Base-by-base conservation (phyloP, 2,888 invertebrate genomes). In the Petrolisthes manimaculis region DNA sequence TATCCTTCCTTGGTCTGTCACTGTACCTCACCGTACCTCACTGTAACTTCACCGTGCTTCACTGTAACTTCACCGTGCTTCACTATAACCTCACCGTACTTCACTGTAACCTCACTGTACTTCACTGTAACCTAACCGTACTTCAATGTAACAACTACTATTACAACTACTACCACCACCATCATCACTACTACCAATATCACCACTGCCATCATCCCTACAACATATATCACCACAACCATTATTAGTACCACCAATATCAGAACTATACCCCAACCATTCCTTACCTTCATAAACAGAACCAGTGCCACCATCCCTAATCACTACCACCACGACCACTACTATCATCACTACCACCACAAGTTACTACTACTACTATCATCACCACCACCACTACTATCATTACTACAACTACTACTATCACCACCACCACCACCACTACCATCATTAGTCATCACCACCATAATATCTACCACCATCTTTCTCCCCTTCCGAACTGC, bases 401-500 rank as follows among this genome's bases (percentile, higher is more conserved):
- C 67, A 77, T 18, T 24, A 18, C 18, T 61, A 77, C 53, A 37
- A 84, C 75, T 5, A 84, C 53, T 9, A 54, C 37, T 56, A 74
- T 18, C 0, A 54, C 3, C 24, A 74, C 51, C 53, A 54, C 53
- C 14, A 83, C 18, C 67, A 24, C 69, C 67, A 82, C 54, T 67
- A 82, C 6, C 18, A 82, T 21, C n/a, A 53, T 18, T 18, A 83
- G 12, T 51, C 18, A 12, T 6, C n/a, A 54, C 80, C 18, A 53
- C 80, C 18, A 5, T 24, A 54, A 54, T 21, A 5, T 24, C 54
- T 18, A 9, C 71, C 5, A 53, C 55, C 84, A 6, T 14, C 67
- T 18, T 54, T n/a, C n/a, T 69, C 54, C 84, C n/a, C 75, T 9
- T 1, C 55, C 24, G 21, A 78, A 24, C 83, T 87, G 83, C 83